Conservation (phyloP, 2,888 invertebrate genomes). For the Diarsia brunnea region DNA sequence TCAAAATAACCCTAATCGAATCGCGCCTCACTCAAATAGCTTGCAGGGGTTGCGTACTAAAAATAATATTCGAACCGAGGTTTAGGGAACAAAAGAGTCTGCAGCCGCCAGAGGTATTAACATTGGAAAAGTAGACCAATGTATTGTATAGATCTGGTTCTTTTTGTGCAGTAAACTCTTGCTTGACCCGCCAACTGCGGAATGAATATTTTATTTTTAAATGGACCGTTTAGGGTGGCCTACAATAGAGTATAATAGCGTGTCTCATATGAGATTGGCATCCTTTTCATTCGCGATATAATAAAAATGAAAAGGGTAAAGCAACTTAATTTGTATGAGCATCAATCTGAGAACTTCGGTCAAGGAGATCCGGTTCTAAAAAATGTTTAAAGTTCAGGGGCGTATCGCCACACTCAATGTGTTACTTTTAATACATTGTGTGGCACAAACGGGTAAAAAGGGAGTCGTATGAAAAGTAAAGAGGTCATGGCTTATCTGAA, state of each 20-base stretch:
- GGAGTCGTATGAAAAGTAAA: not conserved
- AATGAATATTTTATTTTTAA: not conserved
- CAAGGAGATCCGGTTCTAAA: not conserved
- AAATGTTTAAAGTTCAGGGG: not conserved
- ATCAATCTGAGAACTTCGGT: not conserved
- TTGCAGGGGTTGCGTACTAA: not conserved
- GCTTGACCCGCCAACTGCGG: slow-evolving; percentile 1
- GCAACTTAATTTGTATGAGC: not conserved
- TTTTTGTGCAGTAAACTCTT: not conserved
- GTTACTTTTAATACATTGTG: not conserved
- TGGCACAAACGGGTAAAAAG: not conserved
- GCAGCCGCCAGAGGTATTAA: not conserved
- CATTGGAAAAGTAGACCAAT: not conserved
- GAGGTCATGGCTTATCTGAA: not conserved
- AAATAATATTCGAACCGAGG: not conserved
- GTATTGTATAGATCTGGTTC: not conserved
- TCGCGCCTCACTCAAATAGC: no score
- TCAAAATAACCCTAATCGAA: not conserved
- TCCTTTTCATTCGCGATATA: not conserved
- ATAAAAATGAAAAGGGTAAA: not conserved
- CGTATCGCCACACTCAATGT: not conserved
- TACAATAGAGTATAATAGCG: not conserved
- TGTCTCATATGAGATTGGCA: not conserved
- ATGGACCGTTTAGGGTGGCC: not conserved
- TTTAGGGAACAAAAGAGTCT: not conserved